These are phyloP conservation scores for Esox niger DNA, from an alignment of 2,113 vertebrate genomes.

Conservation along the genomic window DNA sequence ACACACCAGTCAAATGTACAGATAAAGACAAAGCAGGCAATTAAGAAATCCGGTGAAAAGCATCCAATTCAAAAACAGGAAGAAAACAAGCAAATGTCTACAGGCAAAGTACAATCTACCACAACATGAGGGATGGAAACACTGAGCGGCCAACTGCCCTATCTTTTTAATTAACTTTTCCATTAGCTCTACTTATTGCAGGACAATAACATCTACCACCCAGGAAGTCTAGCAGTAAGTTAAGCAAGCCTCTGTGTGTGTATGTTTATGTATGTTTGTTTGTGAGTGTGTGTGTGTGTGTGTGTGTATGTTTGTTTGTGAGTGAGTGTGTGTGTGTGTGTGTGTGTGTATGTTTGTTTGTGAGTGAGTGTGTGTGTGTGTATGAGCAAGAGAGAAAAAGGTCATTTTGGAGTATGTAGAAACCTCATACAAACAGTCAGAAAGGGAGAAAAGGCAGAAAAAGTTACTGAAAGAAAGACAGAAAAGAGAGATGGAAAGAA, in stretches of 20 bases:
- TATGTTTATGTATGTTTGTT: slow-evolving; percentile 10
- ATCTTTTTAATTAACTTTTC: slow-evolving; percentile 50
- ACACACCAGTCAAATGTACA: too few relatives aligned
- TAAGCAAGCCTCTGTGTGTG: background rate
- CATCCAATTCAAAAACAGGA: too few relatives aligned
- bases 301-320: too few relatives aligned
- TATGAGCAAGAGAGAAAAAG: background rate
- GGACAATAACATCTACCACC: slow-evolving; percentile 33
- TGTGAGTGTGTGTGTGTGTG: background rate
- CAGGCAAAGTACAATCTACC: too few relatives aligned
- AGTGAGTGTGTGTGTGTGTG: too few relatives aligned
- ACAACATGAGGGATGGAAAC: too few relatives aligned
- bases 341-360: too few relatives aligned
- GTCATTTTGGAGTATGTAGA: background rate
- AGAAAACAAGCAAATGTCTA: too few relatives aligned
- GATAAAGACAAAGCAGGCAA: too few relatives aligned
- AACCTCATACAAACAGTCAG: background rate
- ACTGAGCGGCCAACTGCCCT: slow-evolving; percentile 12
- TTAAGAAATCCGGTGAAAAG: too few relatives aligned
- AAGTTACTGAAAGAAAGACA: background rate
- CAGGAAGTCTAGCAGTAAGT: slow-evolving; percentile 19
- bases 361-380: too few relatives aligned
- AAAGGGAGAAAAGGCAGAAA: background rate
- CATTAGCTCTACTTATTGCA: slow-evolving; percentile 42
- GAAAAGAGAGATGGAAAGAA: background rate